Percentiles rank a stretch among this genome's conserved stretches.
These are phyloP conservation scores for Tachyglossus aculeatus DNA, from an alignment of 2,797 vertebrate genomes.

Conservation along the genomic window DNA sequence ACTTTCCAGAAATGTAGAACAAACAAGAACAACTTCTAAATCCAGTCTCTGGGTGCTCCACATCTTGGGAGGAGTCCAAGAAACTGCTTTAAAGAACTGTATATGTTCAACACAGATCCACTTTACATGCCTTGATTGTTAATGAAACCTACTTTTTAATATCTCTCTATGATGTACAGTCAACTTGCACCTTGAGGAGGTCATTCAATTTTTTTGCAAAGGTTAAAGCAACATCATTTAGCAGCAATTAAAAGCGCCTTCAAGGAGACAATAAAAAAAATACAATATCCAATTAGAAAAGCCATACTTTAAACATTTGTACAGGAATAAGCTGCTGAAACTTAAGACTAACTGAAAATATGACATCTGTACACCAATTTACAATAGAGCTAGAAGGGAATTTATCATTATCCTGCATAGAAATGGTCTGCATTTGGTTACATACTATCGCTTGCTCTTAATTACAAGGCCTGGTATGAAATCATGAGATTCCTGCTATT, in stretches of 20 bases:
- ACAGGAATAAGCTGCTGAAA: constrained; percentile 91
- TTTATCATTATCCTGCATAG: constrained; percentile 96
- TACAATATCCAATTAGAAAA: constrained; percentile 87
- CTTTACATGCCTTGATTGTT: constrained; percentile 80
- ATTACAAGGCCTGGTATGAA: constrained; percentile 80
- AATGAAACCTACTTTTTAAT: constrained; percentile 82
- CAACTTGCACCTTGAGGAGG: constrained; percentile 90
- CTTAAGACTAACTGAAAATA: constrained; percentile 85
- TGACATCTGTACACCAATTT: constrained; percentile 95
- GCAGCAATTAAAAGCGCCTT: constrained; percentile 92
- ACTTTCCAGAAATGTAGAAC: constrained; percentile 73
- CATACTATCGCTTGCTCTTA: constrained; percentile 82
- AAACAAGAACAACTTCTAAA: constrained; percentile 73
- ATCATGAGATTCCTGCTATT: constrained; percentile 63
- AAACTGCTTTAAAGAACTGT: constrained; percentile 69
- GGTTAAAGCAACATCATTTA: constrained; percentile 90
- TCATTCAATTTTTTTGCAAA: constrained; percentile 85
- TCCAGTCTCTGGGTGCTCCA: constrained; percentile 66
- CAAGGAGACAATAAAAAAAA: constrained; percentile 88
- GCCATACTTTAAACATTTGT: constrained; percentile 87
- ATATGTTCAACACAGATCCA: constrained; percentile 69
- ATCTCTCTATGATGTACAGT: constrained; percentile 84
- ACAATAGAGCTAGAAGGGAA: constrained; percentile 90
- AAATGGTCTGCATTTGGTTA: constrained; percentile 96
- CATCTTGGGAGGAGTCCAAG: constrained; percentile 64